A percentile compares a stretch with the other conserved stretches of the same genome.
phyloP scores from a whole-genome alignment of 2,797 vertebrate genomes.

The Ispidina lecontei region DNA sequence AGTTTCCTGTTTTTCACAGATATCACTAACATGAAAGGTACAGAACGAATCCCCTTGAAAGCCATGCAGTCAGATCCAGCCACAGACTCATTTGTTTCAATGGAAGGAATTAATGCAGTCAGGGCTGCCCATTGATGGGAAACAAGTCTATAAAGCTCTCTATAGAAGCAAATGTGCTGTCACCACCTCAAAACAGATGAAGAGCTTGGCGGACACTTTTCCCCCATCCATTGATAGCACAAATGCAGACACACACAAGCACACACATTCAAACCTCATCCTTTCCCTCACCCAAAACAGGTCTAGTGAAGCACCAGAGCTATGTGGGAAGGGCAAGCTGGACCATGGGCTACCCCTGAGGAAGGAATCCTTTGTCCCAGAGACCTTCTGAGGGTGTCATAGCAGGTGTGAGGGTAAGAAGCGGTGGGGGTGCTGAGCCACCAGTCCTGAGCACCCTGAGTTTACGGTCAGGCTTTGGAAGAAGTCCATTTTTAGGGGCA shows the following conservation, averaged over 20 bases:
- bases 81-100: constrained; percentile 52
- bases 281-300: not conserved
- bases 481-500: not conserved
- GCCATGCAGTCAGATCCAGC: constrained; percentile 51
- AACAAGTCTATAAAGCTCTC: constrained; percentile 40
- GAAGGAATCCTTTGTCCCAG: not conserved
- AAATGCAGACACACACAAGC: not conserved
- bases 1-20: constrained; percentile 79
- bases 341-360: not conserved
- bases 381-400: not conserved
- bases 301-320: accelerated
- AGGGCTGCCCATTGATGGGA: constrained; percentile 40
- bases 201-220: not conserved
- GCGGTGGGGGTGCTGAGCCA: not conserved
- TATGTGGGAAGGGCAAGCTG: not conserved
- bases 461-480: not conserved
- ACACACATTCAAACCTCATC: not conserved
- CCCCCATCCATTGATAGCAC: not conserved
- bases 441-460: not conserved
- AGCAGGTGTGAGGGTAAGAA: not conserved
- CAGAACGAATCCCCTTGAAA: constrained; percentile 71
- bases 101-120: constrained; percentile 45
- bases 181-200: constrained; percentile 43
- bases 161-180: not conserved
- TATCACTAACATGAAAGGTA: constrained; percentile 74